Evolutionary conservation across 2,113 vertebrate species (phyloP).

Genomic region (Lates calcarifer): DNA sequence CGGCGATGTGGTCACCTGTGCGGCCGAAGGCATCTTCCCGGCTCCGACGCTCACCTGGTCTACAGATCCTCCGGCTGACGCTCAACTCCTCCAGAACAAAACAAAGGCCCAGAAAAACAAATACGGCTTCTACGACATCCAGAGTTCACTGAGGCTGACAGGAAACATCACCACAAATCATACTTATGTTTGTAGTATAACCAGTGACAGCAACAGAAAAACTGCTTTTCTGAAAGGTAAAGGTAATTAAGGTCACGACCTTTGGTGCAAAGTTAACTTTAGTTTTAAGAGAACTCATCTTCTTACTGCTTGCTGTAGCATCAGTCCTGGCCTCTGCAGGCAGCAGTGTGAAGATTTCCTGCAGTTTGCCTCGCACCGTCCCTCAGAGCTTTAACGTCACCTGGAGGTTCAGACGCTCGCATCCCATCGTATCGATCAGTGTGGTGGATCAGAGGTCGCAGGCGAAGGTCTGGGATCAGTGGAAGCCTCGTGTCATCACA

Average conservation of each 20-base stretch:
- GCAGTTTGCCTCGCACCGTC: neutral
- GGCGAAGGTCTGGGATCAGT: conserved; percentile 8
- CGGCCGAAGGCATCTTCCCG: conserved; percentile 17
- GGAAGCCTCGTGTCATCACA: neutral
- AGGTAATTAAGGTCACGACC: neutral
- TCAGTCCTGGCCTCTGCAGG: neutral
- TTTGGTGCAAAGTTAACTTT: neutral
- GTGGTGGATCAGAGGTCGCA: neutral
- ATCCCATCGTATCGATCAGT: neutral
- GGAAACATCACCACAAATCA: neutral
- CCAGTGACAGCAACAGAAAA: neutral
- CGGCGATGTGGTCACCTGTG: neutral
- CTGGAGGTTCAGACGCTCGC: conserved; percentile 14
- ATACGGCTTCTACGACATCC: neutral
- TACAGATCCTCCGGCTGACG: neutral
- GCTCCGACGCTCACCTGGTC: conserved; percentile 27
- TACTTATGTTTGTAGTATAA: conserved; percentile 2
- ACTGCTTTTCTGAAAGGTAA: neutral
- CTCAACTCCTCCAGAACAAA: neutral
- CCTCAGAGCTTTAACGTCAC: conserved; percentile 1
- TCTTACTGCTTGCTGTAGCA: neutral
- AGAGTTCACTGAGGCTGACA: neutral
- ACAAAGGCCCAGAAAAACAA: neutral
- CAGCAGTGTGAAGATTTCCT: neutral
- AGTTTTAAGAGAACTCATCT: neutral